Evolutionary conservation across 2,888 invertebrate genomes (phyloP).

Genomic region (Drosophila leonis): DNA sequence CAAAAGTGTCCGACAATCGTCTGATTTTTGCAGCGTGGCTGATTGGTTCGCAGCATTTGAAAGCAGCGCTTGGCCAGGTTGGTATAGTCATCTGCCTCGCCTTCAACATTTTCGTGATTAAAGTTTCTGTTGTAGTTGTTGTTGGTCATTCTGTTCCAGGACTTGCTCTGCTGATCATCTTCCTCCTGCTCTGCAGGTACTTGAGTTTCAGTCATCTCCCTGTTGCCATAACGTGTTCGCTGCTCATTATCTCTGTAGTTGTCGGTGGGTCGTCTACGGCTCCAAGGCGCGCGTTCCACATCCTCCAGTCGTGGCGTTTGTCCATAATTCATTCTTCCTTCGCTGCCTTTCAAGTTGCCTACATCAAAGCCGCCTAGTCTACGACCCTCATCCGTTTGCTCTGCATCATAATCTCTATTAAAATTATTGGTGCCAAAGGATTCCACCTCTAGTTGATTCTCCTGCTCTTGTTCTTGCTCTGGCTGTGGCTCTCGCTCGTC

Average conservation of each 20-base stretch:
- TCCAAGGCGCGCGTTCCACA: conserved; percentile 88
- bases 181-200: neutral
- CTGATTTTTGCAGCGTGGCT: conserved; percentile 53
- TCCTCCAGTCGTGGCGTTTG: conserved; percentile 44
- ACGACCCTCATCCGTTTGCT: conserved; percentile 2
- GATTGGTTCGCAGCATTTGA: conserved; percentile 57
- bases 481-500: conserved; percentile 23
- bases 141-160: conserved; percentile 27
- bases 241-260: conserved; percentile 19
- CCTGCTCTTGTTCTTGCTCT: neutral
- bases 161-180: neutral
- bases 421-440: conserved; percentile 15
- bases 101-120: conserved; percentile 82
- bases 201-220: neutral
- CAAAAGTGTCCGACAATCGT: conserved; percentile 84
- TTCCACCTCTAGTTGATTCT: conserved; percentile 16
- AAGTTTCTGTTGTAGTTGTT: conserved; percentile 86
- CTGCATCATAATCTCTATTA: conserved; percentile 31
- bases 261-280: conserved; percentile 77
- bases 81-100: conserved; percentile 16
- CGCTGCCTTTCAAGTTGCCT: conserved; percentile 62
- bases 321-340: conserved; percentile 10
- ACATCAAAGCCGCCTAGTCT: conserved; percentile 42
- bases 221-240: conserved; percentile 11
- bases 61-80: conserved; percentile 62